phyloP scores from a whole-genome alignment of 2,113 vertebrate species.

The Solea senegalensis region DNA sequence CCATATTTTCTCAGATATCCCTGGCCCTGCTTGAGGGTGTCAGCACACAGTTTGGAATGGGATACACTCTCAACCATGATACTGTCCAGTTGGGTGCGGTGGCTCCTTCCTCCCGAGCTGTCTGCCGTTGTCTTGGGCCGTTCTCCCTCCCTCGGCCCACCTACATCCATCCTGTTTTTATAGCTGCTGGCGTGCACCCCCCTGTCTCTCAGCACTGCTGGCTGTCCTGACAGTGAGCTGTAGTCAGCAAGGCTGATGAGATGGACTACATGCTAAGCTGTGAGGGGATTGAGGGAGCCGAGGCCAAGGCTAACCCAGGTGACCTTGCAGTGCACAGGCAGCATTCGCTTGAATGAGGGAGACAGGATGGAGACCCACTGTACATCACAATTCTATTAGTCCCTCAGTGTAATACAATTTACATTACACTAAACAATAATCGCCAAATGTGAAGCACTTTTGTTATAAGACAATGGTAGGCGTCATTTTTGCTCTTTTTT shows the following conservation, averaged over 20 bases:
- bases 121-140: conserved; percentile 8
- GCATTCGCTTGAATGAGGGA: conserved; percentile 25
- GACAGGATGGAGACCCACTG: conserved; percentile 20
- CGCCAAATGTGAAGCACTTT: conserved; percentile 34
- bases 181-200: conserved; percentile 29
- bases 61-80: conserved; percentile 26
- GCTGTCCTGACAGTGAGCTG: conserved; percentile 54
- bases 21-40: conserved; percentile 62
- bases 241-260: conserved; percentile 40
- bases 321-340: conserved; percentile 53
- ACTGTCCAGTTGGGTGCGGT: conserved; percentile 1
- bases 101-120: conserved; percentile 9
- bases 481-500: conserved; percentile 21
- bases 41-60: conserved; percentile 44
- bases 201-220: conserved; percentile 25
- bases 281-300: conserved; percentile 27
- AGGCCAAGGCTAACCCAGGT: conserved; percentile 56
- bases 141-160: conserved; percentile 22
- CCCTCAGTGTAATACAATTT: conserved; percentile 34
- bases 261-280: conserved; percentile 48
- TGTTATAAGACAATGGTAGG: conserved; percentile 13
- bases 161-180: conserved; percentile 50
- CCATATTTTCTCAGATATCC: conserved; percentile 61
- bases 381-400: conserved; percentile 52
- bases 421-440: conserved; percentile 33